Evolutionary conservation across 2,888 invertebrate species (phyloP).

Genomic region (Argyra leucocephala): DNA sequence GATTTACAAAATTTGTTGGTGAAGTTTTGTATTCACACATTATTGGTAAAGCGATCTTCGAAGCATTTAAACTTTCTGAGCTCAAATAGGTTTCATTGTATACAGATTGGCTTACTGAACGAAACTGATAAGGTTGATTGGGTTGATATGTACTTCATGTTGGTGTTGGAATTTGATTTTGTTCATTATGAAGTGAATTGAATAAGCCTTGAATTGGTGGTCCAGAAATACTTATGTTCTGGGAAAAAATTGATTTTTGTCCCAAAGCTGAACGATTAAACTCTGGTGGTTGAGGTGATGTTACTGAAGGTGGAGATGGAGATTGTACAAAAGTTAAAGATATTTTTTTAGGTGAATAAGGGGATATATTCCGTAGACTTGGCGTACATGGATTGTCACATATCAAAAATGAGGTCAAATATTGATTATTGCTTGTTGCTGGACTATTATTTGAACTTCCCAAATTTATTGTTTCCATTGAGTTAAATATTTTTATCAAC

Average conservation of each 20-base stretch:
- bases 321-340: conserved; percentile 45
- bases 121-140: conserved; percentile 23
- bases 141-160: conserved; percentile 22
- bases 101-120: conserved; percentile 20
- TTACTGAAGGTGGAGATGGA: conserved; percentile 43
- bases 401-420: conserved; percentile 67
- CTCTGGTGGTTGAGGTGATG: conserved; percentile 45
- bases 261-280: conserved; percentile 46
- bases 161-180: conserved; percentile 30
- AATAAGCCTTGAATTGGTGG: conserved; percentile 39
- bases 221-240: conserved; percentile 33
- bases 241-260: conserved; percentile 45
- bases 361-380: conserved; percentile 49
- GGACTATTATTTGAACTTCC: conserved; percentile 70
- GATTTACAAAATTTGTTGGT: conserved; percentile 15
- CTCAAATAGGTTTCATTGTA: conserved; percentile 29
- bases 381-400: conserved; percentile 58
- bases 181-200: conserved; percentile 35
- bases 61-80: conserved; percentile 26
- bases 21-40: neutral
- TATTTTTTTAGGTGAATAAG: conserved; percentile 45
- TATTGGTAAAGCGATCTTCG: conserved; percentile 23
- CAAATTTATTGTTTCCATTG: conserved; percentile 77
- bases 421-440: conserved; percentile 56
- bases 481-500: conserved; percentile 19